A percentile compares a stretch with the other conserved stretches of the same genome.
Conservation (phyloP, 2,888 invertebrate genomes). For the Leptopilina myrica region DNA sequence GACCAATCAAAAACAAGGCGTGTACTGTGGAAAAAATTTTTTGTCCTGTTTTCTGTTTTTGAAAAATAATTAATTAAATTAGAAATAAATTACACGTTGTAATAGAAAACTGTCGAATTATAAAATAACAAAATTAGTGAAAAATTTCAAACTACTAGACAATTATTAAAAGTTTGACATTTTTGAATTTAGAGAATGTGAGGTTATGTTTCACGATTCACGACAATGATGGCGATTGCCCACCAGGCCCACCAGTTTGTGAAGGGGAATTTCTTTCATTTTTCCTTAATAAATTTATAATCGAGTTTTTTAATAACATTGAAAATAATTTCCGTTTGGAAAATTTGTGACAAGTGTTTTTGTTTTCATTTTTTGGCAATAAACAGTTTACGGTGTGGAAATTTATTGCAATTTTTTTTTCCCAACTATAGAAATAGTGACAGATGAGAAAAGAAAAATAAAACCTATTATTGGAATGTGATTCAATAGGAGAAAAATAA, state of each 20-base stretch:
- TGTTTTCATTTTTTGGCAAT: not conserved
- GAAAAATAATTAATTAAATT: not conserved
- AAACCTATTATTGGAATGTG: not conserved
- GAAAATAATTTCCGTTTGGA: not conserved
- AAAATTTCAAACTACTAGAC: no score
- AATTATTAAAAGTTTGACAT: no score
- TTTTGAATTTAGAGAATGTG: no score
- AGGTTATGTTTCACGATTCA: no score
- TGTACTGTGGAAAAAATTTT: not conserved
- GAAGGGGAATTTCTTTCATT: no score
- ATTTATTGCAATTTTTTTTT: not conserved
- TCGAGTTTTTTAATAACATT: not conserved
- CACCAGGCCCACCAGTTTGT: no score
- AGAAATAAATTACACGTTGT: not conserved
- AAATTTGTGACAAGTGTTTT: not conserved
- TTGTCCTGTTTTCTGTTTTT: not conserved
- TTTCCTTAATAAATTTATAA: no score
- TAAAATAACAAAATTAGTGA: no score
- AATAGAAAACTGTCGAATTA: no score
- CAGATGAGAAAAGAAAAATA: no score
- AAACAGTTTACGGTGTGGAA: not conserved
- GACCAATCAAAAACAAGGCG: slow-evolving; percentile 4
- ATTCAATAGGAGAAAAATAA: not conserved
- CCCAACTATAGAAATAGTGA: no score
- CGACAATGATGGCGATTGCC: no score